phyloP scores from a whole-genome alignment of 1,140 invertebrate genomes.

The Microvelia longipes region DNA sequence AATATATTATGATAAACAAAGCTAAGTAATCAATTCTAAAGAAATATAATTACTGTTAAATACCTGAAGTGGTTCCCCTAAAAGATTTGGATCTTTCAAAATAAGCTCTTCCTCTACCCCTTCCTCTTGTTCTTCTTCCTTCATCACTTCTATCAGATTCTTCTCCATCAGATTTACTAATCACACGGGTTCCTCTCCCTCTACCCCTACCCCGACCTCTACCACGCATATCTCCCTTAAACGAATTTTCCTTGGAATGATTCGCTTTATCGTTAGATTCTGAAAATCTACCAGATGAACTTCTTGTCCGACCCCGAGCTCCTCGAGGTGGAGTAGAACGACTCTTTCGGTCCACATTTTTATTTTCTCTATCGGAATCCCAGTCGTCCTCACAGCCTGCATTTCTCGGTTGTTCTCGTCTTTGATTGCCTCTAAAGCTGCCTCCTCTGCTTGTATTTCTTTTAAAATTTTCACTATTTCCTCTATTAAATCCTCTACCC shows the following conservation, averaged over 20 bases:
- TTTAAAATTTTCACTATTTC: background rate
- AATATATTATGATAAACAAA: no score
- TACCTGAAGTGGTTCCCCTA: background rate
- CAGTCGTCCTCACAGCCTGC: constrained; percentile 1
- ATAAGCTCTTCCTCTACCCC: background rate
- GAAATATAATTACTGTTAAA: no score
- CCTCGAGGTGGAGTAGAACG: background rate
- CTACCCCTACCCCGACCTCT: constrained; percentile 8
- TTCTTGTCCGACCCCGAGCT: background rate
- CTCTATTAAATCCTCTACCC: background rate
- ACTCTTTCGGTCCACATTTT: background rate
- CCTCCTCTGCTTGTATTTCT: background rate
- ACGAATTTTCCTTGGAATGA: constrained; percentile 6
- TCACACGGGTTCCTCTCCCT: background rate
- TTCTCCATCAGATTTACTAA: background rate
- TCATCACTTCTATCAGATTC: background rate
- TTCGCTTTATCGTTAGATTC: background rate
- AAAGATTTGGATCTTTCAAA: background rate
- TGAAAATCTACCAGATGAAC: background rate
- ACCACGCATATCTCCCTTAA: constrained; percentile 6
- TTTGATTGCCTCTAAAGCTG: constrained; percentile 1
- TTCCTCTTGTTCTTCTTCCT: background rate
- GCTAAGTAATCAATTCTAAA: no score
- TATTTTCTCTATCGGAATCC: constrained; percentile 5
- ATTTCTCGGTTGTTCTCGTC: background rate